Conservation (phyloP, 2,113 vertebrate genomes). For the Indicator maculatus region DNA sequence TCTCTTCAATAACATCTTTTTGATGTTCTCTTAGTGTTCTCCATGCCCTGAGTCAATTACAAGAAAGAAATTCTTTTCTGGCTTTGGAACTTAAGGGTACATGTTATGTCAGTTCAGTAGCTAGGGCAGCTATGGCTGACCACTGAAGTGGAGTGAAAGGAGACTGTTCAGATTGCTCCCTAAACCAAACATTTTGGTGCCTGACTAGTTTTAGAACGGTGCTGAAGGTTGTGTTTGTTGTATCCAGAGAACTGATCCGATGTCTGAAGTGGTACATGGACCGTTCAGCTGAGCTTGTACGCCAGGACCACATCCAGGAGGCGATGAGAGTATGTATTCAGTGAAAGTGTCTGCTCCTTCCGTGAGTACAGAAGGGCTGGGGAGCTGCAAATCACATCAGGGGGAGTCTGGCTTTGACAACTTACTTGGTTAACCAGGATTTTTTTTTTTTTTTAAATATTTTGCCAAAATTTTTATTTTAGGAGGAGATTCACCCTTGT, state of each 20-base stretch:
- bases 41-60: not conserved
- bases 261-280: constrained; percentile 99
- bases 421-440: not conserved
- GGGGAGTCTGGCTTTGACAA: not conserved
- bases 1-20: not conserved
- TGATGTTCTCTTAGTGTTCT: not conserved
- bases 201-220: not conserved
- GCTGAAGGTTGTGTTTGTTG: constrained; percentile 16
- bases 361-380: not conserved
- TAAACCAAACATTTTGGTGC: not conserved
- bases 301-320: constrained; percentile 97
- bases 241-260: constrained; percentile 91
- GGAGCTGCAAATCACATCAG: not conserved
- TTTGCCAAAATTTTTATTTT: not conserved
- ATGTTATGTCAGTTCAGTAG: not conserved
- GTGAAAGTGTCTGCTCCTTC: fast-evolving
- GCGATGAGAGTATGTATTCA: constrained; percentile 89
- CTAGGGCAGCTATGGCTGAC: not conserved
- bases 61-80: not conserved
- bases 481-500: not conserved
- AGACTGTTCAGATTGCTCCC: not conserved
- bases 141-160: not conserved
- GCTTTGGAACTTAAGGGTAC: not conserved
- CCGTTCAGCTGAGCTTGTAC: constrained; percentile 91
- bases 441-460: not conserved